Conservation (phyloP, 2,888 invertebrate species). For the Morpho deidamia region DNA sequence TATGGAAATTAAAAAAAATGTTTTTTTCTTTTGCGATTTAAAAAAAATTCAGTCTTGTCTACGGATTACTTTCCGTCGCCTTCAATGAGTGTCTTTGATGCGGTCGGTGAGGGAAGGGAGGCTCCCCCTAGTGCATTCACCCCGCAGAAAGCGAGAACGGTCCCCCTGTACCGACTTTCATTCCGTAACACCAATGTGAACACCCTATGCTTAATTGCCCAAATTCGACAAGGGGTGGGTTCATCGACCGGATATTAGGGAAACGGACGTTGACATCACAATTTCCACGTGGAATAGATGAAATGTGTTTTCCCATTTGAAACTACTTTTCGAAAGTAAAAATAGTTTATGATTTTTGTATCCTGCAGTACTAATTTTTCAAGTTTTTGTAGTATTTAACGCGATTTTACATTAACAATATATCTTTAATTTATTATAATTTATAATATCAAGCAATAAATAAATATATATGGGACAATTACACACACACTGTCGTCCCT, state of each 20-base stretch:
- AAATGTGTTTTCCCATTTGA: neutral
- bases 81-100: constrained; percentile 67
- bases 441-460: no score
- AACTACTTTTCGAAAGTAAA: no score
- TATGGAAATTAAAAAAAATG: no score
- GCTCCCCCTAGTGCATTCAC: constrained; percentile 73
- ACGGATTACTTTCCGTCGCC: constrained; percentile 38
- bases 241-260: constrained; percentile 52
- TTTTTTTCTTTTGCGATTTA: neutral
- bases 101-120: constrained; percentile 58
- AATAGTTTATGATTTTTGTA: no score
- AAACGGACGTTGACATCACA: constrained; percentile 29
- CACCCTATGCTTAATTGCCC: constrained; percentile 70
- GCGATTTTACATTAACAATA: no score
- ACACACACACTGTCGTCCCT: no score
- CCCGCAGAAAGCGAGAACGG: constrained; percentile 71
- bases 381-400: no score
- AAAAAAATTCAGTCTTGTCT: constrained; percentile 14
- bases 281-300: constrained; percentile 14
- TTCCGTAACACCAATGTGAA: constrained; percentile 55
- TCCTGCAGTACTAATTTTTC: no score
- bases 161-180: constrained; percentile 55
- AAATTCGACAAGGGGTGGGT: constrained; percentile 57
- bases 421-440: no score
- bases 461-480: no score